Evolutionary conservation across 2,888 invertebrate genomes (phyloP).

Genomic region (Nymphalis c-album): DNA sequence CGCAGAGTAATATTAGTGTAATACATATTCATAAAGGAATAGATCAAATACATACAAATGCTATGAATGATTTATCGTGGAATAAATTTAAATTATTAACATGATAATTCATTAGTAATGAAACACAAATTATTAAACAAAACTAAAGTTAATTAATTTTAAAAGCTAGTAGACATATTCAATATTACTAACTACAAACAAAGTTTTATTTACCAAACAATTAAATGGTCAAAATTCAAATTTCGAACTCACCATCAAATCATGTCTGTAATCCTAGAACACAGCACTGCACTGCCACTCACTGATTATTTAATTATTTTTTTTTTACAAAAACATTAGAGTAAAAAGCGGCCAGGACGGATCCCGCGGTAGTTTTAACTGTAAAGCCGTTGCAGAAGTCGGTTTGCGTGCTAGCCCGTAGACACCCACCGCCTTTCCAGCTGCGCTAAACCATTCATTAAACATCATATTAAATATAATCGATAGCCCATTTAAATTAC

Average conservation of each 20-base stretch:
- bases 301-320: conserved; percentile 18
- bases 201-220: neutral
- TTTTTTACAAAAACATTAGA: conserved; percentile 12
- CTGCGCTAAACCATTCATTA: conserved; percentile 56
- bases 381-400: conserved; percentile 68
- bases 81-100: too few species aligned
- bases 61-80: too few species aligned
- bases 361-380: conserved; percentile 69
- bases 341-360: conserved; percentile 58
- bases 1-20: too few species aligned
- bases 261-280: conserved; percentile 25
- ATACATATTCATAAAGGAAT: too few species aligned
- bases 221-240: neutral
- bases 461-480: conserved; percentile 9
- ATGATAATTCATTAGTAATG: too few species aligned
- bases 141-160: too few species aligned
- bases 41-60: too few species aligned
- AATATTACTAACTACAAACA: too few species aligned
- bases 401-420: conserved; percentile 70
- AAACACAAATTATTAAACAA: too few species aligned
- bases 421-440: conserved; percentile 67
- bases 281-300: conserved; percentile 35
- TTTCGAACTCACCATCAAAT: conserved; percentile 26
- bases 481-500: too few species aligned
- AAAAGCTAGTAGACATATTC: too few species aligned